These are phyloP conservation scores for Dendrocincla tyrannina DNA, from an alignment of 2,797 vertebrate species.

Conservation along the genomic window DNA sequence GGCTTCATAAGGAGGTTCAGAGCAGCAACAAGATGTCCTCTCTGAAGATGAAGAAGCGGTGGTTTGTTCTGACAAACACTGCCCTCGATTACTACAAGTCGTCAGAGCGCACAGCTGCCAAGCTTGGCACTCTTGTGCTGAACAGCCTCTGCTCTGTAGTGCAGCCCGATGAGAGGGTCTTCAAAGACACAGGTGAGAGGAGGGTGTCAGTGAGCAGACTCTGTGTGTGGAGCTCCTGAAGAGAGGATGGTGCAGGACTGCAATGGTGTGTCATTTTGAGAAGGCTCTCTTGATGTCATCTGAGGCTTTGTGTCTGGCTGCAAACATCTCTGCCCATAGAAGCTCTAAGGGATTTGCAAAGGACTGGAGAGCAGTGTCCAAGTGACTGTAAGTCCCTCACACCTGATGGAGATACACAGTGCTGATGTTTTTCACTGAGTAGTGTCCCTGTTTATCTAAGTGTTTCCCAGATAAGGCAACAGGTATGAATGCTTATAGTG, in stretches of 20 bases:
- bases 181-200: constrained; percentile 88
- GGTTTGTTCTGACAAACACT: constrained; percentile 90
- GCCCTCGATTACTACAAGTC: constrained; percentile 93
- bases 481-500: not conserved
- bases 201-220: rapidly evolving
- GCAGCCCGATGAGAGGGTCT: constrained; percentile 88
- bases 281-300: not conserved
- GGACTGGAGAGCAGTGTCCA: not conserved
- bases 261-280: not conserved
- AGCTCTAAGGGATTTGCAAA: not conserved
- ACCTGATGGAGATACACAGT: not conserved
- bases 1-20: constrained; percentile 92
- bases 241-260: not conserved
- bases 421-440: not conserved
- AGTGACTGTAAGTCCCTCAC: not conserved
- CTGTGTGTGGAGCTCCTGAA: not conserved
- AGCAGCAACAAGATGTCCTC: constrained; percentile 86
- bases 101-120: constrained; percentile 85
- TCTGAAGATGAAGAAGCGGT: constrained; percentile 92
- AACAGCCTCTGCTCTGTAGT: constrained; percentile 91
- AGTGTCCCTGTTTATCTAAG: not conserved
- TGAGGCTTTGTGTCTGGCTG: not conserved
- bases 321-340: not conserved
- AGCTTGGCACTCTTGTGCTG: constrained; percentile 90
- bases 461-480: not conserved